A percentile compares a stretch with the other conserved stretches of the same genome.
Evolutionary conservation across 2,797 vertebrate species (phyloP).

Genomic region (Numenius phaeopus): DNA sequence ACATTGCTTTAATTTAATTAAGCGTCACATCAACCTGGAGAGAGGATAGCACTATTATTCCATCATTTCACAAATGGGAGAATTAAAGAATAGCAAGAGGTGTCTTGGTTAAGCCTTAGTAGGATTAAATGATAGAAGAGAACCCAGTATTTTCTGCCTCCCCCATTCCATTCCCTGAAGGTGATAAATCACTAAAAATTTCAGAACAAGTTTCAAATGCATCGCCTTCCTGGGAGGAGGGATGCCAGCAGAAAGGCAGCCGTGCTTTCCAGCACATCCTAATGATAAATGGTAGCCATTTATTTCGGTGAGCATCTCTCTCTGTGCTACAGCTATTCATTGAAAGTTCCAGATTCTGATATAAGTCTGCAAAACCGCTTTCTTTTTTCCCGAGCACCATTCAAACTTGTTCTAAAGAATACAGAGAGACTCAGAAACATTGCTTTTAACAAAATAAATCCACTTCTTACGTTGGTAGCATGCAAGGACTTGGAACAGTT

Average conservation of each 20-base stretch:
- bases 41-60: neutral
- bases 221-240: neutral
- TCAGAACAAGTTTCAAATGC: neutral
- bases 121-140: neutral
- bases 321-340: neutral
- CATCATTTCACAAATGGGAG: neutral
- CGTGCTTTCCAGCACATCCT: neutral
- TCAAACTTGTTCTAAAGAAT: neutral
- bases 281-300: neutral
- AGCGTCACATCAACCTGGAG: neutral
- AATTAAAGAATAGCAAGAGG: neutral
- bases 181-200: neutral
- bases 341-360: neutral
- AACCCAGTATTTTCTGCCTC: neutral
- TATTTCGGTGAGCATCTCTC: neutral
- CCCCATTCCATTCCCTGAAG: neutral
- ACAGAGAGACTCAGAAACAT: neutral
- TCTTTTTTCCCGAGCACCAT: neutral
- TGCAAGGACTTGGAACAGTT: neutral
- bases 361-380: neutral
- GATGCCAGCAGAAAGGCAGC: neutral
- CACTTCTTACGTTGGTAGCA: neutral
- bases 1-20: neutral
- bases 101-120: neutral
- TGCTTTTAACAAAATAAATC: neutral